Evolutionary conservation across 2,888 invertebrate genomes (phyloP).

Genomic region (Podotricha telesiphe): DNA sequence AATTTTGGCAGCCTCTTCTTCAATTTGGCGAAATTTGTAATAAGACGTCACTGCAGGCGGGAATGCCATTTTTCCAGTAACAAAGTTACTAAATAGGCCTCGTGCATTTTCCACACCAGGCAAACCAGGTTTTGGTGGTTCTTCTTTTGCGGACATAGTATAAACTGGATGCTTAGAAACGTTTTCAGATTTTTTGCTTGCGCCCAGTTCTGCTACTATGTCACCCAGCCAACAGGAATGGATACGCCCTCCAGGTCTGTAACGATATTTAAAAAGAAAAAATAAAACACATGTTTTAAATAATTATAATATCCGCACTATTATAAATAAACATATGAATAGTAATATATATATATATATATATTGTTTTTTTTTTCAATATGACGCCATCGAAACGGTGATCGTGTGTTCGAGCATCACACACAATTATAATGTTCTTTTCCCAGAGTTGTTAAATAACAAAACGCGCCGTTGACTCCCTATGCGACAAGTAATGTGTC

Average conservation of each 20-base stretch:
- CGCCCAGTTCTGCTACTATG: slow-evolving; percentile 89
- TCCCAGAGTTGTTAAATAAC: no score
- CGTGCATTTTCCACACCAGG: slow-evolving; percentile 78
- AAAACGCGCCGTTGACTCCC: no score
- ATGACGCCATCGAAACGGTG: no score
- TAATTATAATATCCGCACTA: background rate
- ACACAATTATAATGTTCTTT: no score
- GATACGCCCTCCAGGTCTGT: slow-evolving; percentile 89
- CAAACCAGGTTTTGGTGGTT: slow-evolving; percentile 82
- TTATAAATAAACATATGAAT: no score
- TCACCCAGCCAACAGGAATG: slow-evolving; percentile 91
- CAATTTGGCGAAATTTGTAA: slow-evolving; percentile 86
- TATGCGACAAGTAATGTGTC: no score
- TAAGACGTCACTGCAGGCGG: slow-evolving; percentile 85
- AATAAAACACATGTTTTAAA: background rate
- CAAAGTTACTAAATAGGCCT: slow-evolving; percentile 85
- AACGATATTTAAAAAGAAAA: slow-evolving; percentile 47
- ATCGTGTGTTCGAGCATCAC: no score
- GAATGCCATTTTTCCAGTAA: slow-evolving; percentile 85
- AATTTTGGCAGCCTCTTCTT: slow-evolving; percentile 85
- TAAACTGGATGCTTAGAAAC: slow-evolving; percentile 82
- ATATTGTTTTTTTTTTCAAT: no score
- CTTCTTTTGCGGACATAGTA: slow-evolving; percentile 85
- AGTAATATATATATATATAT: no score
- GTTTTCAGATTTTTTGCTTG: slow-evolving; percentile 86